Conservation (phyloP, 92 coral and sea anemone genomes). For the Meandrina meandrites region DNA sequence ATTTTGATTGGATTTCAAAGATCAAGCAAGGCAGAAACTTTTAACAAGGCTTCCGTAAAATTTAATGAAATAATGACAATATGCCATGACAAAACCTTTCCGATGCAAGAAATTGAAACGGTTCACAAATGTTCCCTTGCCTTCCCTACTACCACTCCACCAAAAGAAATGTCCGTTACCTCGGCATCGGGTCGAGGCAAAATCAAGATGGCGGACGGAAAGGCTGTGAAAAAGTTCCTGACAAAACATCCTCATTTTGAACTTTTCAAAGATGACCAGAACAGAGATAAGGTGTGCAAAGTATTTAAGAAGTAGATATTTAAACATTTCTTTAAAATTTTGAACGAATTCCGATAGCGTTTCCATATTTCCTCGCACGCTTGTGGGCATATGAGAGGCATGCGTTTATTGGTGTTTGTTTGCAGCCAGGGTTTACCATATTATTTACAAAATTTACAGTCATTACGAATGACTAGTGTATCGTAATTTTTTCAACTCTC, state of each 20-base stretch:
- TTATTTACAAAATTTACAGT: no score
- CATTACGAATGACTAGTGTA: not conserved
- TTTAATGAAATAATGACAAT: not conserved
- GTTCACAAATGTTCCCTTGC: not conserved
- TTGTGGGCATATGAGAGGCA: not conserved
- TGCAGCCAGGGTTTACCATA: not conserved
- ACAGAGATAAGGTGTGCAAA: constrained; percentile 66
- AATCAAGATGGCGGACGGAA: constrained; percentile 74
- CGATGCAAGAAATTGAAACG: not conserved
- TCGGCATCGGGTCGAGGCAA: constrained; percentile 24
- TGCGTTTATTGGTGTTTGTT: not conserved
- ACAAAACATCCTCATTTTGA: constrained; percentile 74
- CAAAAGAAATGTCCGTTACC: not conserved
- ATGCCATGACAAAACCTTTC: not conserved
- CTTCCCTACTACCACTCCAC: not conserved
- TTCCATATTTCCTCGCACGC: not conserved
- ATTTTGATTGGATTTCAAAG: not conserved
- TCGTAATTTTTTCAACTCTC: not conserved
- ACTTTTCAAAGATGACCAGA: constrained; percentile 59
- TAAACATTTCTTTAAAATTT: not conserved
- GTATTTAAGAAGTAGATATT: not conserved
- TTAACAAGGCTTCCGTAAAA: no score
- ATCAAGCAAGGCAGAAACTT: not conserved
- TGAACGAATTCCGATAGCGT: not conserved
- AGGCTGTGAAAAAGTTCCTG: constrained; percentile 63